Evolutionary conservation across 2,888 invertebrate genomes (phyloP), one percentile per base, ranked within the genome.

Genomic region (Drosophila nr. medialis): DNA sequence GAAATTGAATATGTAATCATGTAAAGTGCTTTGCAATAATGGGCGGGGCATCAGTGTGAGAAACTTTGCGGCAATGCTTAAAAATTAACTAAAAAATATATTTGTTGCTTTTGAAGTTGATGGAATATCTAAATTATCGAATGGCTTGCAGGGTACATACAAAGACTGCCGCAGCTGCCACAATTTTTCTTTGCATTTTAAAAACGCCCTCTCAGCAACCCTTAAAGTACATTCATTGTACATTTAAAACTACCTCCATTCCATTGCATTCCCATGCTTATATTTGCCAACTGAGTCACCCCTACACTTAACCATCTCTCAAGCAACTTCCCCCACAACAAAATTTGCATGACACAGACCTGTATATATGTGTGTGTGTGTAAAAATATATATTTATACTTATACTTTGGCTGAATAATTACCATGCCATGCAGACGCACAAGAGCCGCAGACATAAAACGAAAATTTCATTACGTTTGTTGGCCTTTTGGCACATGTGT

Each of bases 391-490:
- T 29, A 29, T 8, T 24, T 53, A 11, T 40, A 29, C 1, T 15
- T 30, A 42, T 50, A 56, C 29, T n/a, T 30, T 30, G 34, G n/a
- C 42, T 66, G 48, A 30, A 78, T 88, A 88, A 85, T 78, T 88
- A 88, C 81, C 81, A 88, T 85, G 78, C 77, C 86, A 86, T 72
- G 84, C 86, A 69, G 50, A 75, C 70, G 68, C 72, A 86, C 74
- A 75, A 72, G 75, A 56, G 67, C 65, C 64, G 54, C 59, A 76
- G 30, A 73, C 84, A 81, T 74, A 65, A 72, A 79, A 69, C 61
- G 48, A 68, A 76, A 79, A 80, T 80, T 85, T 87, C 75, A 84
- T 80, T 78, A 86, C 71, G 64, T 80, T 73, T 38, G 56, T 42
- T 70, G 63, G 53, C 66, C 59, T 77, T 87, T 80, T 61, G 45